Evolutionary conservation across 2,888 invertebrate species (phyloP).

Genomic region (Tachina lurida): DNA sequence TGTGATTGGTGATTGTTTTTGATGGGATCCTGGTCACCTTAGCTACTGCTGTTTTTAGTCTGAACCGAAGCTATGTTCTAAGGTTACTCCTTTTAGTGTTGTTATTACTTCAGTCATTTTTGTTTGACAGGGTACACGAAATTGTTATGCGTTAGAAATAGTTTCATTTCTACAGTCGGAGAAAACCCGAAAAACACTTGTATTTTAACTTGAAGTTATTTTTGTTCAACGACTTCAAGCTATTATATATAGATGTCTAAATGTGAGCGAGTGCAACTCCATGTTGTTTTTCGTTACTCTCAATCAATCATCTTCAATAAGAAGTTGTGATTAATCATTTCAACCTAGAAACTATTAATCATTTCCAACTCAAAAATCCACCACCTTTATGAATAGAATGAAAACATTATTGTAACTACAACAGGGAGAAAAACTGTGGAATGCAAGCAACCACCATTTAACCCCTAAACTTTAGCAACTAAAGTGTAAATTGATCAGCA

Average conservation of each 20-base stretch:
- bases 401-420: constrained; percentile 20
- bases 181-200: constrained; percentile 72
- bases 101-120: too few species aligned
- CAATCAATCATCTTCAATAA: constrained; percentile 31
- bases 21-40: too few species aligned
- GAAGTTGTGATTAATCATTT: constrained; percentile 55
- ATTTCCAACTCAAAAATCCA: constrained; percentile 39
- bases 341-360: constrained; percentile 44
- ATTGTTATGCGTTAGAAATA: constrained; percentile 77
- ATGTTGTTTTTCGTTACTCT: constrained; percentile 16
- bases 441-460: constrained; percentile 53
- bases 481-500: constrained; percentile 32
- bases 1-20: too few species aligned
- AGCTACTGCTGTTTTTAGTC: too few species aligned
- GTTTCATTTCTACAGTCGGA: constrained; percentile 42
- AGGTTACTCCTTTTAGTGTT: too few species aligned
- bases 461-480: background rate
- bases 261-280: constrained; percentile 3
- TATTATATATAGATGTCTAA: background rate
- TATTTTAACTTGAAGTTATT: constrained; percentile 71
- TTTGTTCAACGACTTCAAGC: background rate
- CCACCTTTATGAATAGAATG: constrained; percentile 43
- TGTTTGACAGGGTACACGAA: too few species aligned
- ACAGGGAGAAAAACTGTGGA: background rate
- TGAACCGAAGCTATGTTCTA: too few species aligned